Conservation (phyloP, 2,888 invertebrate species). For the Scelioninae gen. 1 region DNA sequence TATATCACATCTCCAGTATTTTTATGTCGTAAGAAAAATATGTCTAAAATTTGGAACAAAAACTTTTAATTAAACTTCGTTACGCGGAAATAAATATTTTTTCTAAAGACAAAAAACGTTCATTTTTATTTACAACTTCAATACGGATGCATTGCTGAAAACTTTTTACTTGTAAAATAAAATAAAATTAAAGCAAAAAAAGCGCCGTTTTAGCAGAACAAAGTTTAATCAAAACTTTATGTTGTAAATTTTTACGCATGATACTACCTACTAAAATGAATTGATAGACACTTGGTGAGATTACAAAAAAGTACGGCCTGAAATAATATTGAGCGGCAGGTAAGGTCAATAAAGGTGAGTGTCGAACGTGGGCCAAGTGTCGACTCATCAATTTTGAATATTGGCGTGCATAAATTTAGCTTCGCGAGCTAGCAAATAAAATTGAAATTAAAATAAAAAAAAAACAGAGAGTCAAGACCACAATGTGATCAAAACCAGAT, state of each 20-base stretch:
- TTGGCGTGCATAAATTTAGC: slow-evolving; percentile 33
- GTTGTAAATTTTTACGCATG: slow-evolving; percentile 42
- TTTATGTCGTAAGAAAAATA: slow-evolving; percentile 37
- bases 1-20: no score
- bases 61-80: slow-evolving; percentile 56
- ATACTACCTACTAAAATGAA: slow-evolving; percentile 41
- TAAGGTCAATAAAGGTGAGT: slow-evolving; percentile 61
- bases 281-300: slow-evolving; percentile 52
- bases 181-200: slow-evolving; percentile 36
- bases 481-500: background rate
- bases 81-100: slow-evolving; percentile 48
- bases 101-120: slow-evolving; percentile 44
- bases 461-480: no score
- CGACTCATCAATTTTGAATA: slow-evolving; percentile 53
- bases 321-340: slow-evolving; percentile 55
- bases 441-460: slow-evolving; percentile 14
- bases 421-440: slow-evolving; percentile 11
- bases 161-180: slow-evolving; percentile 44
- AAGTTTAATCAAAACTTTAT: slow-evolving; percentile 59
- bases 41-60: slow-evolving; percentile 43
- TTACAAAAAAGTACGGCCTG: slow-evolving; percentile 45
- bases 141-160: slow-evolving; percentile 28
- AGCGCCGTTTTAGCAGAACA: slow-evolving; percentile 11
- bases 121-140: slow-evolving; percentile 49
- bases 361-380: slow-evolving; percentile 40